These are phyloP conservation scores for Apis mellifera DNA, from an alignment of 1,140 invertebrate genomes.

Conservation along the genomic window DNA sequence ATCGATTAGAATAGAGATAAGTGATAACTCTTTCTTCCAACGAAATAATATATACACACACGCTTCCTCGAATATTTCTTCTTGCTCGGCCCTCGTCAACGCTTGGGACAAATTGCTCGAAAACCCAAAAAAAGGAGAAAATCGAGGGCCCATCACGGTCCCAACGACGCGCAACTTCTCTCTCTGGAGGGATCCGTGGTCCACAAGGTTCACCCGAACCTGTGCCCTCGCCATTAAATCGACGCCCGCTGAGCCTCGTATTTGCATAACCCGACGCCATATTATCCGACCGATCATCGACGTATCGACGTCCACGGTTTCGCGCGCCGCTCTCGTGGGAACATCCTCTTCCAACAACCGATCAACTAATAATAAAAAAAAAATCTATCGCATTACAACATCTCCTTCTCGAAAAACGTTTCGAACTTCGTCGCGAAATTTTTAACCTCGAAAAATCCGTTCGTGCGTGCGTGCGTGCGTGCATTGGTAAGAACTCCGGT, in stretches of 20 bases:
- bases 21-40: too few relatives aligned
- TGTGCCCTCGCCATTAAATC: conserved; percentile 73
- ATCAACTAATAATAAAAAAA: too few relatives aligned
- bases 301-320: conserved; percentile 65
- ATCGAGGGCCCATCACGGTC: conserved; percentile 45
- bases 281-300: conserved; percentile 63
- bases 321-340: conserved; percentile 40
- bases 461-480: too few relatives aligned
- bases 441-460: too few relatives aligned
- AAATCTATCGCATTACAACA: background rate
- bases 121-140: background rate
- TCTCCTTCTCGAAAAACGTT: background rate
- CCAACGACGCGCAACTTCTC: too few relatives aligned
- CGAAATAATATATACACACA: too few relatives aligned
- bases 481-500: too few relatives aligned
- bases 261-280: conserved; percentile 75
- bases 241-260: conserved; percentile 76
- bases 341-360: conserved; percentile 8
- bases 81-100: too few relatives aligned
- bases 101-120: background rate
- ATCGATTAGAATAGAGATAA: too few relatives aligned
- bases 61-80: background rate
- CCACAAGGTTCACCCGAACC: conserved; percentile 38
- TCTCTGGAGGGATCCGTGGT: conserved; percentile 44
- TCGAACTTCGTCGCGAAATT: too few relatives aligned